Conservation (phyloP, 2,888 invertebrate genomes). For the Tipula confusa region DNA sequence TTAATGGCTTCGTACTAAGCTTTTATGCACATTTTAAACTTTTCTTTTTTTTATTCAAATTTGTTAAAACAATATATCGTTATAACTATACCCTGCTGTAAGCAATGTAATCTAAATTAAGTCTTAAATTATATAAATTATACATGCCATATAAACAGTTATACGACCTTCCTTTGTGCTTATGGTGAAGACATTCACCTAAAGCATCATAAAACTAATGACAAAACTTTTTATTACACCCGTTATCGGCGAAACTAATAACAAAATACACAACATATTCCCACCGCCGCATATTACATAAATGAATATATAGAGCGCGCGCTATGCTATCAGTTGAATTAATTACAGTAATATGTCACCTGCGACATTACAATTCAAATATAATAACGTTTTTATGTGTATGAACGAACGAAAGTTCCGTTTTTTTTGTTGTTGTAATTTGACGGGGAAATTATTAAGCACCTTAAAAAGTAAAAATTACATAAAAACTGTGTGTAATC, state of each 20-base stretch:
- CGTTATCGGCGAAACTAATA: background rate
- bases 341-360: slow-evolving; percentile 12
- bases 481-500: slow-evolving; percentile 12
- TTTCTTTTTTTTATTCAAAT: too few relatives aligned
- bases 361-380: slow-evolving; percentile 5
- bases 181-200: background rate
- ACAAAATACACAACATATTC: background rate
- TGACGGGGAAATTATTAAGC: background rate
- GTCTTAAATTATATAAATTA: too few relatives aligned
- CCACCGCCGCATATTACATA: background rate
- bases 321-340: background rate
- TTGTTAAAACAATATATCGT: too few relatives aligned
- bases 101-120: too few relatives aligned
- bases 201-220: background rate
- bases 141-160: too few relatives aligned
- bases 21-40: too few relatives aligned
- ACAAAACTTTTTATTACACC: slow-evolving; percentile 12
- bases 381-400: slow-evolving; percentile 8
- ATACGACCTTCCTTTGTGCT: background rate
- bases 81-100: too few relatives aligned
- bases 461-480: slow-evolving; percentile 25
- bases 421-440: background rate
- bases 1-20: too few relatives aligned
- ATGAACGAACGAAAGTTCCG: background rate
- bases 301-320: background rate